Evolutionary conservation across 2,888 invertebrate species (phyloP).

Genomic region (Eilema griseolum): DNA sequence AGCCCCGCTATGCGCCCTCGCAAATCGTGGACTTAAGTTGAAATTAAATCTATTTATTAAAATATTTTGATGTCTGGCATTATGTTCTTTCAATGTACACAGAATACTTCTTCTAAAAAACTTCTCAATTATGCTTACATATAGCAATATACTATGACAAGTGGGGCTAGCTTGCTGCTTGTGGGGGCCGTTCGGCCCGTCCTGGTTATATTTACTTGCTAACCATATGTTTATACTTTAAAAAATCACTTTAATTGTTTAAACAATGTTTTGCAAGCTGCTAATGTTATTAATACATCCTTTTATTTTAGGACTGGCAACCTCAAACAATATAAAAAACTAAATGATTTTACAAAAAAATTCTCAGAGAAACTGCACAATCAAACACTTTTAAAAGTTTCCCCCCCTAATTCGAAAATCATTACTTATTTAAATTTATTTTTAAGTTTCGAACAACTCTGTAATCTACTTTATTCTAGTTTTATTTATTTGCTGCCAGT

Average conservation of each 20-base stretch:
- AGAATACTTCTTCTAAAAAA: constrained; percentile 19
- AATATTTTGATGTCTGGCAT: not conserved
- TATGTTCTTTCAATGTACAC: not conserved
- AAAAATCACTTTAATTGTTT: not conserved
- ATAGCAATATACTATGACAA: constrained; percentile 53
- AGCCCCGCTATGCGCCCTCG: too few relatives aligned
- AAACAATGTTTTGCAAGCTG: not conserved
- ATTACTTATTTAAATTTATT: too few relatives aligned
- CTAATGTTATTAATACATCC: not conserved
- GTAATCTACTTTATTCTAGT: too few relatives aligned
- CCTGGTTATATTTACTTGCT: too few relatives aligned
- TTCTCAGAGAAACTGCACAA: too few relatives aligned
- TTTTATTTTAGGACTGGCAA: not conserved
- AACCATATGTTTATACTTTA: too few relatives aligned
- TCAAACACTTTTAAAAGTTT: too few relatives aligned
- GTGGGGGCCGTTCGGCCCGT: too few relatives aligned
- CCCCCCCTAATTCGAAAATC: too few relatives aligned
- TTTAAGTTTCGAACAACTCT: too few relatives aligned
- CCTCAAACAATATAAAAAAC: not conserved
- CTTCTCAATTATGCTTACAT: constrained; percentile 60
- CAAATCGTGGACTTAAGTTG: too few relatives aligned
- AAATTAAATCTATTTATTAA: not conserved
- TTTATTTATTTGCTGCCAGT: too few relatives aligned
- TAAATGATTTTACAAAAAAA: not conserved
- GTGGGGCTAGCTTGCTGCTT: constrained; percentile 44